These are phyloP conservation scores for Polia nebulosa DNA, from an alignment of 2,888 invertebrate genomes.

Conservation along the genomic window DNA sequence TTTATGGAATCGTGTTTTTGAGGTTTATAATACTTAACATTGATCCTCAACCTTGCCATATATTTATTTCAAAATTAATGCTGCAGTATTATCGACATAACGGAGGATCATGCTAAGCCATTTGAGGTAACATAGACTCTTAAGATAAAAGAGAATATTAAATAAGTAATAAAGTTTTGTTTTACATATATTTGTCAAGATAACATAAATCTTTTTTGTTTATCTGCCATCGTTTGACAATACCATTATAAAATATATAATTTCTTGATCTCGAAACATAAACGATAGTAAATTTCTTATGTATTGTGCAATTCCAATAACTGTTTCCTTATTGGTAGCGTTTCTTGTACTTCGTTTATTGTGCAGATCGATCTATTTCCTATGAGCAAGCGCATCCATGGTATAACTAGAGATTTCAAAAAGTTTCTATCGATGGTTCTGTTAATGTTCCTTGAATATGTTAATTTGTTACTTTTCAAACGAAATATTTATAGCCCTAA, in stretches of 20 bases:
- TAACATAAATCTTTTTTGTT: constrained; percentile 3
- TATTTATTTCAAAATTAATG: too few species aligned
- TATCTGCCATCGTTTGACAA: background rate
- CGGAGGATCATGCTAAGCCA: too few species aligned
- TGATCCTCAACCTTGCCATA: too few species aligned
- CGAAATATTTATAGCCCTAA: too few species aligned
- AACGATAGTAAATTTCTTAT: constrained; percentile 9
- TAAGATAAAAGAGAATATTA: constrained; percentile 9
- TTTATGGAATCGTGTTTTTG: too few species aligned
- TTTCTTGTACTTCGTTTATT: constrained; percentile 44
- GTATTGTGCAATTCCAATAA: constrained; percentile 17
- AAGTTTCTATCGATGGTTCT: constrained; percentile 15
- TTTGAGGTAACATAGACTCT: too few species aligned
- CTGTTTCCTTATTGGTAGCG: constrained; percentile 56
- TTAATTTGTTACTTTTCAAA: background rate
- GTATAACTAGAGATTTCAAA: constrained; percentile 67
- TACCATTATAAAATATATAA: background rate
- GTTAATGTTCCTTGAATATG: background rate
- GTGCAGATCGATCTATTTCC: constrained; percentile 52
- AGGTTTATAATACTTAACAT: too few species aligned
- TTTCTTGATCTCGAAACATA: background rate
- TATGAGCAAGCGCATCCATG: constrained; percentile 68
- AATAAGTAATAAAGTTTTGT: constrained; percentile 1
- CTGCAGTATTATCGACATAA: too few species aligned
- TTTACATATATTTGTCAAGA: constrained; percentile 10